Base-by-base conservation (phyloP, 2,888 invertebrate genomes). In the Caenorhabditis sp. region DNA sequence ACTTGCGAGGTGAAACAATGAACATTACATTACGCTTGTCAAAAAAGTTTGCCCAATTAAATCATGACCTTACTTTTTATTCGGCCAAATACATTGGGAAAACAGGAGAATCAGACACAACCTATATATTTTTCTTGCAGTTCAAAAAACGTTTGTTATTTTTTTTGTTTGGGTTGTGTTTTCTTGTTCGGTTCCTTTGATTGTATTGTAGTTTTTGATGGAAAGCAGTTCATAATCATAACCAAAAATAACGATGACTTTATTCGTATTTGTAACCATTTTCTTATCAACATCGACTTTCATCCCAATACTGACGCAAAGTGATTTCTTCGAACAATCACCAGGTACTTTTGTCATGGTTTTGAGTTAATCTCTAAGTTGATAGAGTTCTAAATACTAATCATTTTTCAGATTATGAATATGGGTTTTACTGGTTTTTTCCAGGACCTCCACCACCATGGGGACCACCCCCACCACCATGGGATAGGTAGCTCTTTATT, bases 11-110 rank as follows among this genome's bases (percentile, higher is more conserved):
- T 31, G 49, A 31, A 43, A 43, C 12, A 43, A 43, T 43, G 43
- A 43, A 43, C 43, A 43, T 12, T 43, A 31, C 31, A 43, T 43
- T 43, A 43, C 43, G 43, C 43, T 43, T 43, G 26, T 43, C 43
- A 43, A 43, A 43, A 64, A 69, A 69, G 69, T 63, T 70, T 65
- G 52, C 58, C 70, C 70, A 70, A 70, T 70, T 70, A 66, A 70
- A 59, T 58, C 60, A 50, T 54, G 53, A 57, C 57, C 65, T 60
- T 65, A 65, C 65, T 70, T 64, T 66, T 62, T 70, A 62, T 70
- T 62, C 17, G 43, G 17, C 43, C 14, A 43, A 43, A 43, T 62
- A 65, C 65, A 62, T 70, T 59, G 57, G 38, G 60, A 65, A 27
- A 43, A 64, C 21, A 57, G 26, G 57, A 12, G 23, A 20, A 56